Evolutionary conservation across 2,888 invertebrate species (phyloP).

Genomic region (Tetrapedia diversipes): DNA sequence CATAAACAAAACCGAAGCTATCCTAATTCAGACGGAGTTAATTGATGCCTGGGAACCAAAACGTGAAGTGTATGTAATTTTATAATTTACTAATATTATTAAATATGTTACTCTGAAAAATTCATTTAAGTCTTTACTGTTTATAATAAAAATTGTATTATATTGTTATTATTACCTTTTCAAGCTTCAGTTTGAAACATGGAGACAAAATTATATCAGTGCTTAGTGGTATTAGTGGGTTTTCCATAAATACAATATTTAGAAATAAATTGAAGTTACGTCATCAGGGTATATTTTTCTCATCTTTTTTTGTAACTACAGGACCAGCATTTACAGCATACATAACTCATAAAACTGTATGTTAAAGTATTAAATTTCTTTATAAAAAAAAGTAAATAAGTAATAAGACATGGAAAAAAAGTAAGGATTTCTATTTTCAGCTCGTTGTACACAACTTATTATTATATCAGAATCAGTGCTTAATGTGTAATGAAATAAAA

Average conservation of each 20-base stretch:
- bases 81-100: background rate
- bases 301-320: slow-evolving; percentile 85
- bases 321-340: slow-evolving; percentile 85
- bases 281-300: slow-evolving; percentile 85
- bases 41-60: slow-evolving; percentile 36
- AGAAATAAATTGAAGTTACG: slow-evolving; percentile 86
- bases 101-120: background rate
- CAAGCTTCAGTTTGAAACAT: slow-evolving; percentile 85
- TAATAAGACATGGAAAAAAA: background rate
- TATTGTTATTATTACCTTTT: background rate
- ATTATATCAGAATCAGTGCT: slow-evolving; percentile 85
- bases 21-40: background rate
- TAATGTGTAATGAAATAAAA: slow-evolving; percentile 87
- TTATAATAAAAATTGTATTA: background rate
- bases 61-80: slow-evolving; percentile 55
- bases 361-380: background rate
- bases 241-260: slow-evolving; percentile 86
- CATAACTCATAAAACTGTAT: slow-evolving; percentile 85
- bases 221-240: slow-evolving; percentile 85
- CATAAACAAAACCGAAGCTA: background rate
- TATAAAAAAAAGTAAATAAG: background rate
- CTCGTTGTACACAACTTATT: slow-evolving; percentile 85
- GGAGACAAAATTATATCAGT: slow-evolving; percentile 84
- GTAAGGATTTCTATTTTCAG: slow-evolving; percentile 79
- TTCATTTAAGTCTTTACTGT: background rate